Percentiles rank a stretch among this genome's conserved stretches.
Evolutionary conservation across 2,888 invertebrate species (phyloP).

Genomic region (Euzophera pinguis): DNA sequence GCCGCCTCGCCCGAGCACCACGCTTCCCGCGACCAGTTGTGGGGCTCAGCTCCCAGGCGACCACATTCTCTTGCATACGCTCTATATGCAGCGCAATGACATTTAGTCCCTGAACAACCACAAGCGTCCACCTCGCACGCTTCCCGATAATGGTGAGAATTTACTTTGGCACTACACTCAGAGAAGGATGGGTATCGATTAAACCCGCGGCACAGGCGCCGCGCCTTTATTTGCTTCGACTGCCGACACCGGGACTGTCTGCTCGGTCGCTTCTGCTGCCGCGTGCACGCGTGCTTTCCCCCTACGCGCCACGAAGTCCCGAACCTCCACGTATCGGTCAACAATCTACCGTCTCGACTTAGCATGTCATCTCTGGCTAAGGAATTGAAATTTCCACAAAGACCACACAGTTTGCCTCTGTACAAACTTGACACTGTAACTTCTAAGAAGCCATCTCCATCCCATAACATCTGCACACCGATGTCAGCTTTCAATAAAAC

Average conservation of each 20-base stretch:
- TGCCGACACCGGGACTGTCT: conserved; percentile 70
- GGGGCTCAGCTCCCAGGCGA: conserved; percentile 85
- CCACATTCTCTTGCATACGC: conserved; percentile 94
- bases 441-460: conserved; percentile 95
- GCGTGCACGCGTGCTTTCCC: conserved; percentile 85
- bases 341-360: conserved; percentile 83
- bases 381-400: conserved; percentile 97
- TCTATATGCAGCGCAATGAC: conserved; percentile 93
- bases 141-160: conserved; percentile 90
- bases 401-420: conserved; percentile 90
- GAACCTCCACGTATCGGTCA: conserved; percentile 85
- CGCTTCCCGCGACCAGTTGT: conserved; percentile 85
- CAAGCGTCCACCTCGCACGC: conserved; percentile 94
- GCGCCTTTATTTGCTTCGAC: conserved; percentile 63
- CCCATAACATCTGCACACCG: conserved; percentile 94
- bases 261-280: conserved; percentile 74
- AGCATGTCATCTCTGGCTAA: conserved; percentile 91
- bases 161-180: conserved; percentile 88
- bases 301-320: conserved; percentile 96
- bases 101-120: conserved; percentile 88
- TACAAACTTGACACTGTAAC: conserved; percentile 87
- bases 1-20: conserved; percentile 80
- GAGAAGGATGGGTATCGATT: conserved; percentile 81
- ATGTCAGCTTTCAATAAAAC: conserved; percentile 84
- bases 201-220: conserved; percentile 75